A percentile compares a stretch with the other conserved stretches of the same genome.
Evolutionary conservation across 2,113 vertebrate genomes (phyloP).

Genomic region (Onychorhynchus coronatus): DNA sequence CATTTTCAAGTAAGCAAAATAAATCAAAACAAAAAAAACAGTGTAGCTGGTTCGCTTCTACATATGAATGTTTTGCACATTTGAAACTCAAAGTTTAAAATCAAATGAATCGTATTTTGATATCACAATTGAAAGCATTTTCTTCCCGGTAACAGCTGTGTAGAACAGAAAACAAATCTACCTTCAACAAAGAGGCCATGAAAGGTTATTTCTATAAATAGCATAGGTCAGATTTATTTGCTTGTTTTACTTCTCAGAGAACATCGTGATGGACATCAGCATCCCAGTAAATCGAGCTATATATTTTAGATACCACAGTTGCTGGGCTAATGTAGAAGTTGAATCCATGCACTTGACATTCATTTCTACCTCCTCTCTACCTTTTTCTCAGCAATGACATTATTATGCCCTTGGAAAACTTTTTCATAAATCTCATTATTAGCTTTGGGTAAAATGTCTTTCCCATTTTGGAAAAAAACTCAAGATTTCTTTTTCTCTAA

Average conservation of each 20-base stretch:
- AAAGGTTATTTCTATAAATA: not conserved
- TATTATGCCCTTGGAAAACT: not conserved
- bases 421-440: not conserved
- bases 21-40: not conserved
- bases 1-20: not conserved
- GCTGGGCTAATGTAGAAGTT: rapidly evolving
- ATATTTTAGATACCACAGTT: not conserved
- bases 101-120: not conserved
- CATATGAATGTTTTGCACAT: not conserved
- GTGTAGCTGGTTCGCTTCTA: not conserved
- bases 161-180: not conserved
- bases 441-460: not conserved
- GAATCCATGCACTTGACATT: not conserved
- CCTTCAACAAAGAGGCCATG: not conserved
- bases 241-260: not conserved
- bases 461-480: not conserved
- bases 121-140: not conserved
- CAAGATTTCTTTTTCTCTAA: not conserved
- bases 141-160: not conserved
- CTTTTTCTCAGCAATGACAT: not conserved
- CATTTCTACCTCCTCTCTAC: not conserved
- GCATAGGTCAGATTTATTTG: not conserved
- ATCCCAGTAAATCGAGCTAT: not conserved
- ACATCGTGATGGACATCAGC: not conserved
- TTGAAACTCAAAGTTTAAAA: not conserved